Base-by-base conservation (phyloP, 2,113 vertebrate species). In the Spea bombifrons region DNA sequence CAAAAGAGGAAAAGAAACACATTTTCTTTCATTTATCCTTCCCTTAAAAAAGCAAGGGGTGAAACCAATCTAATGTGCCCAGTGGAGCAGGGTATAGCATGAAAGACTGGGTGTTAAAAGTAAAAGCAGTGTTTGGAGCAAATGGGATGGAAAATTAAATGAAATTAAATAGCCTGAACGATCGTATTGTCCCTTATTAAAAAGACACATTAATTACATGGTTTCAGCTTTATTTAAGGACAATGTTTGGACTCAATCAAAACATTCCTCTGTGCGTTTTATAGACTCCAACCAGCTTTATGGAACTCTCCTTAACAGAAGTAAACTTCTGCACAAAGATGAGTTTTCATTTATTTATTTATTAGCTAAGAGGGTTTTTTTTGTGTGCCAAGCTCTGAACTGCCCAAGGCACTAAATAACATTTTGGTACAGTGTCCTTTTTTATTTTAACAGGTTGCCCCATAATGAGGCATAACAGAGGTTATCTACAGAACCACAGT, bases 121-220 rank as follows among this genome's bases (percentile, higher is more conserved):
- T 90, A 93, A 94, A 94, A 91, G 92, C 92, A 93, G 92, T 91
- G 94, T 95, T 94, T 91, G 90, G 84, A 93, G 94, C 92, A 94
- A 97, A 98, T 97, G 95, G 95, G 95, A 97, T 95, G 96, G 96
- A 98, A 96, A 97, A 97, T 97, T 94, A 95, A 98, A 97, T 96
- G 94, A 98, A 96, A 96, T 96, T 92, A 97, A 96, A 98, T 95
- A 94, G 94, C 93, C 93, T 96, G 94, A 97, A 96, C 92, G 92
- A 88, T 88, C 85, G 88, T 93, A 95, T 98, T 99, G 95, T 97
- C 86, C 90, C 87, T 87, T 89, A 92, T 94, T 94, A 93, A 94
- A 94, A 95, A 94, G 92, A 95, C 93, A 97, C 96, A 98, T 99
- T 96, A 98, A 97, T 98, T 96, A 97, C 95, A 95, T 92, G 94